phyloP scores from a whole-genome alignment of 2,797 vertebrate species.

The Cryptoblepharus egeriae region DNA sequence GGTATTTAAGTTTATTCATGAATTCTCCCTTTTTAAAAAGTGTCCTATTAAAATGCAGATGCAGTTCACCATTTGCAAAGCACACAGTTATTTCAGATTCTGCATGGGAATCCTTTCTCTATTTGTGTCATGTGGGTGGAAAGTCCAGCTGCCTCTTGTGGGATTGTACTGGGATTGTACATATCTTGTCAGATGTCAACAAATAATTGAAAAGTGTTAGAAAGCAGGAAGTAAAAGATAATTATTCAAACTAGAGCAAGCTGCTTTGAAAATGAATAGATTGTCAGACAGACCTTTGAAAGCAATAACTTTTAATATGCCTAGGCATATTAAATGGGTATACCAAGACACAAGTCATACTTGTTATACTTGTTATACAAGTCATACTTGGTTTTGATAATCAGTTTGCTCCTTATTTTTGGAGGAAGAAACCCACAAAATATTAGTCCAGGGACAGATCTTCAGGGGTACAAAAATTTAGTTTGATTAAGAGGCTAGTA shows the following conservation, averaged over 20 bases:
- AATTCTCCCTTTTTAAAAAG: no score
- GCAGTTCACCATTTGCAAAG: constrained; percentile 74
- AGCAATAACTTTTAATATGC: constrained; percentile 79
- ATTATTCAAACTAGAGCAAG: constrained; percentile 78
- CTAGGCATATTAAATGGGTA: constrained; percentile 77
- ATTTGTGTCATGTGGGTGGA: constrained; percentile 73
- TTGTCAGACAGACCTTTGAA: constrained; percentile 80
- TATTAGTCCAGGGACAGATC: constrained; percentile 45
- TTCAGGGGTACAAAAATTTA: background rate
- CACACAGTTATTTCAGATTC: constrained; percentile 78
- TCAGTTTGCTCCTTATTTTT: constrained; percentile 58
- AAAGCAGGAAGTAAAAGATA: constrained; percentile 78
- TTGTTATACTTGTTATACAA: constrained; percentile 63
- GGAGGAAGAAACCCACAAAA: constrained; percentile 33
- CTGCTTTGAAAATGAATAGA: constrained; percentile 83
- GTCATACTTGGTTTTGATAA: constrained; percentile 62
- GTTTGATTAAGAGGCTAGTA: background rate
- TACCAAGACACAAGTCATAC: constrained; percentile 69
- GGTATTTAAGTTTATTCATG: no score
- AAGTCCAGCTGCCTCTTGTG: constrained; percentile 80
- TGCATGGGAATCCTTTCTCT: constrained; percentile 79
- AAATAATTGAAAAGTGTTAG: constrained; percentile 80
- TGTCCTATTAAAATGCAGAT: constrained; percentile 78
- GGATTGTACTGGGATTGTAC: constrained; percentile 73
- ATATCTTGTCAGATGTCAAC: constrained; percentile 81